These are phyloP conservation scores for Clamator glandarius DNA, from an alignment of 2,797 vertebrate genomes.

Conservation along the genomic window DNA sequence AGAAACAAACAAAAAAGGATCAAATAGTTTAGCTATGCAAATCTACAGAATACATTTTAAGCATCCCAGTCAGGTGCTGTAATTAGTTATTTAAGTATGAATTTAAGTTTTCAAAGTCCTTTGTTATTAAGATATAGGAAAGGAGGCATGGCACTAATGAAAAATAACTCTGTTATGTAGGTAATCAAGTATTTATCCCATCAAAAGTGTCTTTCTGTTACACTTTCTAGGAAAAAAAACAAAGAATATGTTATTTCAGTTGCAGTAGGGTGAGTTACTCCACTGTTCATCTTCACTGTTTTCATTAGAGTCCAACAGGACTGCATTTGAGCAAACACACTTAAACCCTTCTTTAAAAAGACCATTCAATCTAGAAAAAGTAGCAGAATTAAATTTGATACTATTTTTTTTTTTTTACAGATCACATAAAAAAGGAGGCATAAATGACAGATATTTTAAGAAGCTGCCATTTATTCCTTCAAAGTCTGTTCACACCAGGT, in stretches of 20 bases:
- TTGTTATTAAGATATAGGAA: not conserved
- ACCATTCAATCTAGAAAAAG: conserved; percentile 9
- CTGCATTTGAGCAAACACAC: not conserved
- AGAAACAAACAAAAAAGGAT: not conserved
- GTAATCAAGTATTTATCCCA: not conserved
- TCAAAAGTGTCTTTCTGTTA: not conserved
- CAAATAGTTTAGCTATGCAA: not conserved
- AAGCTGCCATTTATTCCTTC: not conserved
- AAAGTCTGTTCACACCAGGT: not conserved
- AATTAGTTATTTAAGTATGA: not conserved
- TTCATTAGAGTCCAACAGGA: not conserved
- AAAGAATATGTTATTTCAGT: not conserved
- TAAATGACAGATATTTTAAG: not conserved
- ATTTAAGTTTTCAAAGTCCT: not conserved
- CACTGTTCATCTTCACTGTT: not conserved
- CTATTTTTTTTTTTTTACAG: not conserved
- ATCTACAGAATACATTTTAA: not conserved
- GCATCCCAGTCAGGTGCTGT: not conserved
- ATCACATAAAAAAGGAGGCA: not conserved
- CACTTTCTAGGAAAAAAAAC: not conserved
- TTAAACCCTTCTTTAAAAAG: conserved; percentile 21
- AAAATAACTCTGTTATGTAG: not conserved
- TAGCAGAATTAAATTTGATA: not conserved
- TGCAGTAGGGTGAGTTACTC: not conserved
- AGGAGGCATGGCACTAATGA: not conserved